Evolutionary conservation across 2,797 vertebrate species (phyloP).

Genomic region (Leuciscus waleckii): DNA sequence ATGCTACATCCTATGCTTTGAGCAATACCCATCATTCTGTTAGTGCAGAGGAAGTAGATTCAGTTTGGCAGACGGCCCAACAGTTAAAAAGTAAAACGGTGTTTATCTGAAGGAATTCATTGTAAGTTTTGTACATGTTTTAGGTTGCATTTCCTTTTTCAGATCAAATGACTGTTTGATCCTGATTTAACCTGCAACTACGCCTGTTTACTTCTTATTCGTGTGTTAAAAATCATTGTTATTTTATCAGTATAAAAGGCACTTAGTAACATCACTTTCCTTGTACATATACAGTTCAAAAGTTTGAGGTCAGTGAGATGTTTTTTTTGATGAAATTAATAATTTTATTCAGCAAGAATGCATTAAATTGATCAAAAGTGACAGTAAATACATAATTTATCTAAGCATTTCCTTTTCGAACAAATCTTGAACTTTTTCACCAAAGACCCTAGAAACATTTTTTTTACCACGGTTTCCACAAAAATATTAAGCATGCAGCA

Average conservation of each 20-base stretch:
- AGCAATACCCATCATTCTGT: neutral
- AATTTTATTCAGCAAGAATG: neutral
- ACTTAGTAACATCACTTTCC: neutral
- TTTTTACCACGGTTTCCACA: neutral
- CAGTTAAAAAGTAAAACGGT: conserved; percentile 16
- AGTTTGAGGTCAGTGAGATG: neutral
- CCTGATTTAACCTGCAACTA: neutral
- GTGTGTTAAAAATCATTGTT: neutral
- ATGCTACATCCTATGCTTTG: neutral
- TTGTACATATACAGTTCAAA: neutral
- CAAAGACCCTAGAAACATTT: neutral
- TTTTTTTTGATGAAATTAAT: neutral
- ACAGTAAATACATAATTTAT: too few relatives aligned
- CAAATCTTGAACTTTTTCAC: neutral
- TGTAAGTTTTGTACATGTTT: neutral
- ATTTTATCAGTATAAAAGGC: neutral
- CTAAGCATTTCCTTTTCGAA: neutral
- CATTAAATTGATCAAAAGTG: neutral
- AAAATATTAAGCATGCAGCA: neutral
- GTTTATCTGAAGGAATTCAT: conserved; percentile 1
- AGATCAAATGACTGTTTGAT: neutral
- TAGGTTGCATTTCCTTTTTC: conserved; percentile 16
- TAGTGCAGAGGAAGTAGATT: conserved; percentile 2
- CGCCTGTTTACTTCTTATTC: neutral
- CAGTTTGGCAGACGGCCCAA: conserved; percentile 11